Evolutionary conservation across 1,140 invertebrate species (phyloP).

Genomic region (Episyrphus balteatus): DNA sequence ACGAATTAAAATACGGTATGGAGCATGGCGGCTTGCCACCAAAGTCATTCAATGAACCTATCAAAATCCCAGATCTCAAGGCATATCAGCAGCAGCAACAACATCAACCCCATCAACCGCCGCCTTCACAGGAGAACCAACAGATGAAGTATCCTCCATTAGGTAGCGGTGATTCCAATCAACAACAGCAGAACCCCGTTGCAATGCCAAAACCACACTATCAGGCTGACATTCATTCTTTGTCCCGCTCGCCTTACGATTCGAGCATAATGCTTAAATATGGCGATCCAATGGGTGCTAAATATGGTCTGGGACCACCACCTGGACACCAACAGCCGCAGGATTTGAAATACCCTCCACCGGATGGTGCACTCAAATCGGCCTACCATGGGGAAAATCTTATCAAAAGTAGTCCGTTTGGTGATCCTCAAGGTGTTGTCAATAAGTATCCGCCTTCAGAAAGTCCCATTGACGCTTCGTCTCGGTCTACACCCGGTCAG

Average conservation of each 20-base stretch:
- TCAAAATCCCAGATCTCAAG: slow-evolving; percentile 25
- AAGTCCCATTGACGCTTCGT: slow-evolving; percentile 32
- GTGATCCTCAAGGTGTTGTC: slow-evolving; percentile 1
- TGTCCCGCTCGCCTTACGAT: slow-evolving; percentile 28
- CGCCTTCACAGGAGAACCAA: slow-evolving; percentile 18
- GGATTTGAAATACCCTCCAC: slow-evolving; percentile 34
- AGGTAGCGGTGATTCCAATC: slow-evolving; percentile 32
- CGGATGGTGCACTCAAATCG: slow-evolving; percentile 13
- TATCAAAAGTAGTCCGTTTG: slow-evolving; percentile 32
- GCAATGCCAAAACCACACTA: slow-evolving; percentile 35
- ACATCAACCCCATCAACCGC: slow-evolving; percentile 9
- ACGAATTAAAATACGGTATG: slow-evolving; percentile 34
- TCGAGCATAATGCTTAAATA: slow-evolving; percentile 34
- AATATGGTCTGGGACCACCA: slow-evolving; percentile 24
- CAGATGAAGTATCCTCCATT: slow-evolving; percentile 23
- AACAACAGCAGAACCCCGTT: slow-evolving; percentile 25
- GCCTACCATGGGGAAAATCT: slow-evolving; percentile 25
- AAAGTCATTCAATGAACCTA: slow-evolving; percentile 21
- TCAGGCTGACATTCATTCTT: slow-evolving; percentile 30
- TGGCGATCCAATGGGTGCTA: slow-evolving; percentile 27
- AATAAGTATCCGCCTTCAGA: slow-evolving; percentile 16
- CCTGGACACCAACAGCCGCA: slow-evolving; percentile 9
- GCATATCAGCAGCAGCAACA: slow-evolving; percentile 12
- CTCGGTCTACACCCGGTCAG: slow-evolving; percentile 32
- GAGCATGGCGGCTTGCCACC: slow-evolving; percentile 21